Base-by-base conservation (phyloP, 2,888 invertebrate genomes). In the Cataglyphis altisquamis region DNA sequence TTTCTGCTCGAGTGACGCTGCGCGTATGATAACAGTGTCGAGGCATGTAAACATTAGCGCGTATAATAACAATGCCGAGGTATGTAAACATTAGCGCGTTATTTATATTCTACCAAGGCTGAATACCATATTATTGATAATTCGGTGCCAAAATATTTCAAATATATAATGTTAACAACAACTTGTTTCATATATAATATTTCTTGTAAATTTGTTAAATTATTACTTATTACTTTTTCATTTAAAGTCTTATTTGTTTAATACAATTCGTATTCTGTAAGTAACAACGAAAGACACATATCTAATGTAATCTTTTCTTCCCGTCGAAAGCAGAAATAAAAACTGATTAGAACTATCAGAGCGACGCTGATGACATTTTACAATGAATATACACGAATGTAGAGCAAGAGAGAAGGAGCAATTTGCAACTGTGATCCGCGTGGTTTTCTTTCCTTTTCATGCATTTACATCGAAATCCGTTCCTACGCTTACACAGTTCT, bases 381-480 rank as follows among this genome's bases (percentile, higher is more conserved):
- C 6, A 66, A 66, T 21, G 41, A 57, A 68, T 77, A 68, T 57
- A 57, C 77, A 41, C 77, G 66, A 66, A 67, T 77, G 67, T 55
- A 12, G 6, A 41, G n/a, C n/a, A 18, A 21, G 67, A 57, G 29
- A 57, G 15, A 57, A 29, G 52, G 29, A 41, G 3, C 39, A 77
- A 55, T 77, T 66, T 77, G 75, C 55, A 77, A 66, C 52, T 77
- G 39, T 55, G 55, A 77, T 77, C 67, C 77, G 55, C 77, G 55
- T 55, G 67, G 66, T 67, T 77, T 77, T 67, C 77, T 77, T 77
- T 77, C 55, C 63, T 74, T 48, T 63, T 55, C 67, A 67, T 67
- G 55, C 67, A 77, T 77, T 77, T 77, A 77, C 77, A 77, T 77
- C 67, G 52, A 67, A 77, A 77, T 77, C 77, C 77, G 39, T 57